Evolutionary conservation across 2,113 vertebrate species (phyloP).

Genomic region (Myrmecophaga tridactyla): DNA sequence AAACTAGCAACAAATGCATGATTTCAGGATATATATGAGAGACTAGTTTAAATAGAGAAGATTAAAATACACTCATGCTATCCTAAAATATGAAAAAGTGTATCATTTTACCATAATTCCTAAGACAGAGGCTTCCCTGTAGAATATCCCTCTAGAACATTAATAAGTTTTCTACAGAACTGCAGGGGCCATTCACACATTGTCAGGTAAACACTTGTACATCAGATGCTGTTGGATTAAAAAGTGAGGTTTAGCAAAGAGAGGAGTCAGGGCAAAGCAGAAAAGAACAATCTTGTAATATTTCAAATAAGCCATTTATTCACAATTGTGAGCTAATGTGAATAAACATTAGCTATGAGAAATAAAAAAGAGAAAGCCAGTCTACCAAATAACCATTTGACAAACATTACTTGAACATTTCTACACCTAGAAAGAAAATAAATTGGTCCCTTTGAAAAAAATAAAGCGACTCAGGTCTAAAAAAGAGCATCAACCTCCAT

Average conservation of each 20-base stretch:
- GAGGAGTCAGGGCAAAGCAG: fast-evolving
- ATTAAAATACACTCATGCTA: not conserved
- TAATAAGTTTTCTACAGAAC: not conserved
- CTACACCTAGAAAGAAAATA: not conserved
- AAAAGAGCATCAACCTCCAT: not conserved
- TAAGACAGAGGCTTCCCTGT: not conserved
- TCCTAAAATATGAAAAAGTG: not conserved
- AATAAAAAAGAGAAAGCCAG: not conserved
- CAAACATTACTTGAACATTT: not conserved
- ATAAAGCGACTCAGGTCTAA: not conserved
- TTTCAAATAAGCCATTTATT: not conserved
- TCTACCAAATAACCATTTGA: not conserved
- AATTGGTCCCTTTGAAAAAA: not conserved
- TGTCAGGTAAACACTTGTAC: not conserved
- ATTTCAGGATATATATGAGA: not conserved
- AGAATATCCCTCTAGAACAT: not conserved
- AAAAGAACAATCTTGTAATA: fast-evolving
- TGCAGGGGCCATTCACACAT: too few relatives aligned
- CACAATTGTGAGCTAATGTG: fast-evolving
- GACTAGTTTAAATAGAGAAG: not conserved
- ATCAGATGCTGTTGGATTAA: not conserved
- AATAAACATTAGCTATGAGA: fast-evolving
- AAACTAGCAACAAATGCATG: not conserved
- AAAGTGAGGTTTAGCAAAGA: not conserved
- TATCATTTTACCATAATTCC: not conserved